phyloP scores from a whole-genome alignment of 2,888 invertebrate genomes.

The Galeopsomyia nigrocyanea region DNA sequence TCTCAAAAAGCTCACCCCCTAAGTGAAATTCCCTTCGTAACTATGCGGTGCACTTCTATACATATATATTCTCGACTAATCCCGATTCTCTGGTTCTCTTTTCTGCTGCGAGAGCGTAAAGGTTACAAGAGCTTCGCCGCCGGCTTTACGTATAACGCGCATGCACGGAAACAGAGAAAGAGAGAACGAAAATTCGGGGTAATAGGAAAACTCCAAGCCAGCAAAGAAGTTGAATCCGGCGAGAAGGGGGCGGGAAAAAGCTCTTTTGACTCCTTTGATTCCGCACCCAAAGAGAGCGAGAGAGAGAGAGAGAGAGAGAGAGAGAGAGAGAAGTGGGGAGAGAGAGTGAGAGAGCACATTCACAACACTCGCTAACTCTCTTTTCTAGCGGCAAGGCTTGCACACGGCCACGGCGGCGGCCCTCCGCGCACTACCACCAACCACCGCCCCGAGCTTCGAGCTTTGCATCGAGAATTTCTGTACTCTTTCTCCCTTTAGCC shows the following conservation, averaged over 20 bases:
- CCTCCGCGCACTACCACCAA: neutral
- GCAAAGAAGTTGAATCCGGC: slow-evolving; percentile 66
- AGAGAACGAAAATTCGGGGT: slow-evolving; percentile 60
- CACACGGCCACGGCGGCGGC: no score
- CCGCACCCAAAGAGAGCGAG: slow-evolving; percentile 52
- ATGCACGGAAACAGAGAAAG: neutral
- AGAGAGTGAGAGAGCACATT: neutral
- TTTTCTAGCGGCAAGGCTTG: neutral
- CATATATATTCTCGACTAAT: slow-evolving; percentile 41
- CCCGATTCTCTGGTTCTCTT: slow-evolving; percentile 13
- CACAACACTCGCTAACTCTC: slow-evolving; percentile 20
- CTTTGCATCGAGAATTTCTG: slow-evolving; percentile 37
- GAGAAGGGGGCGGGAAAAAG: slow-evolving; percentile 55
- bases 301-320: neutral
- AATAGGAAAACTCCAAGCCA: slow-evolving; percentile 66
- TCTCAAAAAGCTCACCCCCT: slow-evolving; percentile 29
- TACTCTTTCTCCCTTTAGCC: slow-evolving; percentile 46
- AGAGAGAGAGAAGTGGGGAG: slow-evolving; percentile 44
- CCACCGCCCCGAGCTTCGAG: slow-evolving; percentile 16
- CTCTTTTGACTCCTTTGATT: slow-evolving; percentile 66
- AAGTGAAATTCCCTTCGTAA: slow-evolving; percentile 43
- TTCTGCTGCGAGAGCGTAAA: neutral
- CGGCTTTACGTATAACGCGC: neutral
- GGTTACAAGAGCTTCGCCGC: neutral
- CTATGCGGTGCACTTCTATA: slow-evolving; percentile 17